Percentiles rank a stretch among this genome's conserved stretches.
Conservation (phyloP, 2,888 invertebrate genomes). For the Andrena praecox region DNA sequence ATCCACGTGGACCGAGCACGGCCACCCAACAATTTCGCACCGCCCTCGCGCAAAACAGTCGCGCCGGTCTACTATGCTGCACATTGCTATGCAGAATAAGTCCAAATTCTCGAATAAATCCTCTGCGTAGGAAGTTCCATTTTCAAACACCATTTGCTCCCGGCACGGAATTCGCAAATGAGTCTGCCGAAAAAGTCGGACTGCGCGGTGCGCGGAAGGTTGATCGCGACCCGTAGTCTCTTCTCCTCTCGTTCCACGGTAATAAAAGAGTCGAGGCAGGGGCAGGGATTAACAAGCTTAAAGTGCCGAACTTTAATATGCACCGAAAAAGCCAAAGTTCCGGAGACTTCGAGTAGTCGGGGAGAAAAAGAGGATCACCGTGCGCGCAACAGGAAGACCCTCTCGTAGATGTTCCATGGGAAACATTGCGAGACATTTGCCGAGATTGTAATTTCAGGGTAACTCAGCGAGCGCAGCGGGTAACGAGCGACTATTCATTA, state of each 20-base stretch:
- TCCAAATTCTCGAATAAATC: too few species aligned
- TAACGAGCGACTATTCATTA: constrained; percentile 71
- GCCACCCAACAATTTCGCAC: constrained; percentile 32
- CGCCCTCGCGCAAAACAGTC: constrained; percentile 8
- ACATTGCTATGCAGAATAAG: neutral
- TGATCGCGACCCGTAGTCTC: neutral
- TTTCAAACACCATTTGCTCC: neutral
- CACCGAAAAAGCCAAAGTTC: constrained; percentile 22
- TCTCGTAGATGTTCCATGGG: constrained; percentile 47
- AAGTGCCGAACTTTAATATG: constrained; percentile 30
- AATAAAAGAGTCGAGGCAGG: neutral
- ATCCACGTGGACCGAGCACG: constrained; percentile 3
- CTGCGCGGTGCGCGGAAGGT: neutral
- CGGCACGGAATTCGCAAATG: neutral
- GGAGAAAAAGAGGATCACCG: constrained; percentile 43
- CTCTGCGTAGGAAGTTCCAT: neutral
- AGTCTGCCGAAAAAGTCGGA: neutral
- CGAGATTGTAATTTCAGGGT: constrained; percentile 68
- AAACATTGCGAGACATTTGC: constrained; percentile 60
- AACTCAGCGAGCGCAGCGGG: constrained; percentile 53
- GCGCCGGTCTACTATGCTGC: constrained; percentile 15
- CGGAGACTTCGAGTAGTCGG: constrained; percentile 14
- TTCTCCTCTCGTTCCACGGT: neutral
- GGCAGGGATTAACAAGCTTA: constrained; percentile 2
- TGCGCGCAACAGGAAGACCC: constrained; percentile 38